phyloP scores from a whole-genome alignment of 64 coral and sea anemone species.

The Hydrozoanthus tunicans region DNA sequence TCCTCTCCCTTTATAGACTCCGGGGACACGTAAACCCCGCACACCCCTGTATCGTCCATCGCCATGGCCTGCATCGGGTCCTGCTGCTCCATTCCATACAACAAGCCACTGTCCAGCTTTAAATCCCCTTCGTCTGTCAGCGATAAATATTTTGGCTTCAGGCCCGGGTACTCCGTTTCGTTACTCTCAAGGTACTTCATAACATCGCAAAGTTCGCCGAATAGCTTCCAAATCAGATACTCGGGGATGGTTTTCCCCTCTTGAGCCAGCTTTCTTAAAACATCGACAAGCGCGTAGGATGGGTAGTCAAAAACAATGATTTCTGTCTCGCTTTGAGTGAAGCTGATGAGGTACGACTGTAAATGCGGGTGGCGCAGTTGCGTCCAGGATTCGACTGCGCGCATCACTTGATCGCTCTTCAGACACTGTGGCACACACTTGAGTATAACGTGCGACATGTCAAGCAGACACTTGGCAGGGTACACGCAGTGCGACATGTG shows the following conservation, averaged over 20 bases:
- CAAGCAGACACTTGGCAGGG: conserved; percentile 86
- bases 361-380: conserved; percentile 72
- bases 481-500: conserved; percentile 85
- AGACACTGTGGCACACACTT: conserved; percentile 74
- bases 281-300: conserved; percentile 65
- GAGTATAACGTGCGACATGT: conserved; percentile 85
- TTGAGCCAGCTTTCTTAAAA: conserved; percentile 48
- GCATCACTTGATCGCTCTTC: conserved; percentile 55
- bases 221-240: conserved; percentile 86
- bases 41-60: conserved; percentile 49
- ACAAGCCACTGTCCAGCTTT: conserved; percentile 85
- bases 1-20: conserved; percentile 82
- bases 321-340: conserved; percentile 71
- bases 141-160: conserved; percentile 66
- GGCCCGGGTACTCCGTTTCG: conserved; percentile 61
- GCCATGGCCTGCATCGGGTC: conserved; percentile 70
- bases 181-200: conserved; percentile 77
- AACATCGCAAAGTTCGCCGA: conserved; percentile 65
- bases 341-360: conserved; percentile 60
- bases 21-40: conserved; percentile 70
- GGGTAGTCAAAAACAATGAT: conserved; percentile 88
- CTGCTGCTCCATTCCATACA: conserved; percentile 51
- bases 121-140: conserved; percentile 74
- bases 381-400: conserved; percentile 70
- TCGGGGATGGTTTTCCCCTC: conserved; percentile 67